These are phyloP conservation scores for Cynopterus brachyotis DNA, from an alignment of 2,113 vertebrate genomes.

Conservation along the genomic window DNA sequence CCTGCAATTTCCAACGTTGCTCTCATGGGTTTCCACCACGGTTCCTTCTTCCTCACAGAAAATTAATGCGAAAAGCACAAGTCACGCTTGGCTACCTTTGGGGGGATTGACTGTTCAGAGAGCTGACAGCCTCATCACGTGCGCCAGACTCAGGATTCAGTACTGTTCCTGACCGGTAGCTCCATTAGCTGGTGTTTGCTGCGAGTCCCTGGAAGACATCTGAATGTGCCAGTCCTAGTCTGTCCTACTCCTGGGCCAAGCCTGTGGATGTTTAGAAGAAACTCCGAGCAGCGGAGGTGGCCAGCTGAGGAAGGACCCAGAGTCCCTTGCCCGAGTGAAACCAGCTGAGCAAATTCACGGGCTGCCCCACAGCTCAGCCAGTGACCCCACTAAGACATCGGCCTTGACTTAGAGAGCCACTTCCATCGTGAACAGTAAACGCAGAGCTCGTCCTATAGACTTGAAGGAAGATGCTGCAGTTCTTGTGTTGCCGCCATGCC, in stretches of 20 bases:
- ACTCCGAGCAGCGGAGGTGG: not conserved
- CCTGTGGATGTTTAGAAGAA: constrained; percentile 8
- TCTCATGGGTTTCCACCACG: not conserved
- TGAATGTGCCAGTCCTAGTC: not conserved
- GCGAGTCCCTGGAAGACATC: not conserved
- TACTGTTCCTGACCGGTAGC: not conserved
- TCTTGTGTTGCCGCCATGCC: constrained; percentile 59
- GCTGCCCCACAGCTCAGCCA: not conserved
- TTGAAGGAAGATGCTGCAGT: not conserved
- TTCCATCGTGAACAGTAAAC: not conserved
- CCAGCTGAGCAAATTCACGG: constrained; percentile 30
- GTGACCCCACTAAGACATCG: not conserved
- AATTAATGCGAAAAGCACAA: not conserved
- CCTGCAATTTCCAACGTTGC: not conserved
- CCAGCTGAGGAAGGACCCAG: not conserved
- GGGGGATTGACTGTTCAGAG: not conserved
- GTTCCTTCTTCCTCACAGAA: not conserved
- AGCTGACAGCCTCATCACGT: not conserved
- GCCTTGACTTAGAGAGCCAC: not conserved
- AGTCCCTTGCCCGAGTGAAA: constrained; percentile 40
- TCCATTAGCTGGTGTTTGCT: not conserved
- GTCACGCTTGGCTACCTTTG: not conserved
- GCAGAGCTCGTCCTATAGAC: not conserved
- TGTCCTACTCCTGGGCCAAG: not conserved
- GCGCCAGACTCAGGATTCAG: not conserved